phyloP scores from a whole-genome alignment of 2,113 vertebrate genomes.

The Ptyas mucosa region DNA sequence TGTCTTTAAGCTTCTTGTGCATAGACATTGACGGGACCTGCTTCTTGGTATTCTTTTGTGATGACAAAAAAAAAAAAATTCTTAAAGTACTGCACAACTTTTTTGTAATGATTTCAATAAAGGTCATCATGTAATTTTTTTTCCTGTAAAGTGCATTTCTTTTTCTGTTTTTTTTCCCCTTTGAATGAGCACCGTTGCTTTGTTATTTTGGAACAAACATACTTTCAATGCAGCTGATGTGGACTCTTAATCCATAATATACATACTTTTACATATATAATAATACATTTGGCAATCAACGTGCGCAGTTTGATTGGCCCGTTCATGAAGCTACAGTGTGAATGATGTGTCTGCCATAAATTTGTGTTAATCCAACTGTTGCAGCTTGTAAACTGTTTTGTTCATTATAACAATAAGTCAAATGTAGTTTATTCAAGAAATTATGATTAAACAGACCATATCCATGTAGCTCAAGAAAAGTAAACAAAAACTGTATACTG shows the following conservation, averaged over 20 bases:
- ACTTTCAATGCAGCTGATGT: background rate
- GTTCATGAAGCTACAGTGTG: background rate
- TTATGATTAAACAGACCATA: background rate
- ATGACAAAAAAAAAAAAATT: constrained; percentile 11
- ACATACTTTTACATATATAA: background rate
- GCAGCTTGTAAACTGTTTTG: background rate
- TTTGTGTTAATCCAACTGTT: background rate
- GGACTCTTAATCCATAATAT: background rate
- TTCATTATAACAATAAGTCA: background rate
- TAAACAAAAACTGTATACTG: background rate
- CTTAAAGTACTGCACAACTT: background rate
- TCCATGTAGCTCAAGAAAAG: background rate
- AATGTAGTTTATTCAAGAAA: background rate
- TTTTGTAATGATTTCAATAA: background rate
- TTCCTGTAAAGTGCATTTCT: background rate
- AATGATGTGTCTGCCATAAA: background rate
- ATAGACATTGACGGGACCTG: background rate
- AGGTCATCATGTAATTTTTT: background rate
- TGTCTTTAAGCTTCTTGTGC: background rate
- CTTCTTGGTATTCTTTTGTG: constrained; percentile 1
- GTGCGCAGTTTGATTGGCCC: background rate
- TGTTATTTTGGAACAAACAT: background rate
- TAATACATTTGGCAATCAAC: background rate
- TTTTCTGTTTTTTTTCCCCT: background rate
- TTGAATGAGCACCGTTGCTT: background rate